These are phyloP conservation scores for Episyrphus balteatus DNA, from an alignment of 1,140 invertebrate genomes.

Conservation along the genomic window DNA sequence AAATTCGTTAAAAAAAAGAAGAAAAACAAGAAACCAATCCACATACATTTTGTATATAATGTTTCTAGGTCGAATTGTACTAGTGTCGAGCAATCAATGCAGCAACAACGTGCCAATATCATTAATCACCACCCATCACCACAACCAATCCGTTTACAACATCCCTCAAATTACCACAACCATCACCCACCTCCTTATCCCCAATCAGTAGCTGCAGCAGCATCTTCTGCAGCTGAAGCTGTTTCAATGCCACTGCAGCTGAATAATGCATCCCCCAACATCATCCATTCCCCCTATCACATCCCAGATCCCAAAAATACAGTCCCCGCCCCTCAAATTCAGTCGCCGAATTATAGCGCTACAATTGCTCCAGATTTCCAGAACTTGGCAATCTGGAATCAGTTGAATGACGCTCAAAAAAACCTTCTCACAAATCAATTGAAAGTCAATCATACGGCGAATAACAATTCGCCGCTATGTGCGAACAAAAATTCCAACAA, in stretches of 20 bases:
- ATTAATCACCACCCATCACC: slow-evolving; percentile 11
- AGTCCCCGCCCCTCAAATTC: slow-evolving; percentile 14
- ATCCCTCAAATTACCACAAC: slow-evolving; percentile 19
- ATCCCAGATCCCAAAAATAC: background rate
- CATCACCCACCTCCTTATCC: slow-evolving; percentile 11
- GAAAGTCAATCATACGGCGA: slow-evolving; percentile 8
- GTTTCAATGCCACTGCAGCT: background rate
- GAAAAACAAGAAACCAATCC: slow-evolving; percentile 11
- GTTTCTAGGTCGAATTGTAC: slow-evolving; percentile 31
- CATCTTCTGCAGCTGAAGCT: background rate
- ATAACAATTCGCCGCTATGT: background rate
- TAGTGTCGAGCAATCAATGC: slow-evolving; percentile 27
- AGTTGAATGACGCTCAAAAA: slow-evolving; percentile 22
- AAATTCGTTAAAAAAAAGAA: slow-evolving; percentile 7
- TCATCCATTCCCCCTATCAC: background rate
- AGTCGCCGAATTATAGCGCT: background rate
- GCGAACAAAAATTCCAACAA: background rate
- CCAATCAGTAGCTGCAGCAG: slow-evolving; percentile 12
- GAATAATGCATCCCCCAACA: slow-evolving; percentile 1
- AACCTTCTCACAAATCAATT: slow-evolving; percentile 28
- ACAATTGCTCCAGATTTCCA: slow-evolving; percentile 20
- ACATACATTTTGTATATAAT: slow-evolving; percentile 29
- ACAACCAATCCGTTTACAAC: slow-evolving; percentile 19
- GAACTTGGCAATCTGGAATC: slow-evolving; percentile 32
- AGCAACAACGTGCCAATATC: slow-evolving; percentile 20